Percentiles rank a stretch among this genome's conserved stretches.
Conservation (phyloP, 2,797 vertebrate species). For the Benthosema pterotum region DNA sequence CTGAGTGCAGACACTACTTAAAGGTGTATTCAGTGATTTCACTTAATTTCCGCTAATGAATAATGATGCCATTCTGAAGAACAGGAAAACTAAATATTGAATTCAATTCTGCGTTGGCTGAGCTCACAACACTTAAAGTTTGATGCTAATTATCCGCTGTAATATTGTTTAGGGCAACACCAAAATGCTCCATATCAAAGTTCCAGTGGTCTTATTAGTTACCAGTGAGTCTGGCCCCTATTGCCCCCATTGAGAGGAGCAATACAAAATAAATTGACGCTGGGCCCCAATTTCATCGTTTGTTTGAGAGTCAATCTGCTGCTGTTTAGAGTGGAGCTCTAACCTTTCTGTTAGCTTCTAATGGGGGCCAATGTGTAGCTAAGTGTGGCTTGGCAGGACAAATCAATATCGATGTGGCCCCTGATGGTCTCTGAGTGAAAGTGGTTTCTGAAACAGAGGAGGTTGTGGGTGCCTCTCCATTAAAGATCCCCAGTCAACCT, state of each 20-base stretch:
- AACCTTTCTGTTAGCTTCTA: constrained; percentile 68
- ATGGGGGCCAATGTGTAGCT: constrained; percentile 81
- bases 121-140: neutral
- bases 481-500: constrained; percentile 67
- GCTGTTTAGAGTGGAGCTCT: constrained; percentile 67
- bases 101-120: too few species aligned
- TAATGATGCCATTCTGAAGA: too few species aligned
- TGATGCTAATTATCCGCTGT: neutral
- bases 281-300: constrained; percentile 71
- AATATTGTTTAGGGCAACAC: constrained; percentile 1
- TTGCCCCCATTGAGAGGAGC: constrained; percentile 67
- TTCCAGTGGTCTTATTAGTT: constrained; percentile 32
- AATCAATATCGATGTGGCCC: constrained; percentile 84
- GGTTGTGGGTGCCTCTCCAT: constrained; percentile 50
- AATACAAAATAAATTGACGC: constrained; percentile 78
- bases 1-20: neutral
- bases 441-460: constrained; percentile 71
- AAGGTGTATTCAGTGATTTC: too few species aligned
- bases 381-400: constrained; percentile 75
- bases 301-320: constrained; percentile 59
- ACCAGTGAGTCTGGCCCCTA: constrained; percentile 62
- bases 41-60: too few species aligned
- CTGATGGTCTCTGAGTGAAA: constrained; percentile 74
- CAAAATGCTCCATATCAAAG: neutral
- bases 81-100: too few species aligned